Percentiles rank a stretch among this genome's conserved stretches.
phyloP scores from a whole-genome alignment of 2,797 vertebrate genomes.

The Hydrophis major region DNA sequence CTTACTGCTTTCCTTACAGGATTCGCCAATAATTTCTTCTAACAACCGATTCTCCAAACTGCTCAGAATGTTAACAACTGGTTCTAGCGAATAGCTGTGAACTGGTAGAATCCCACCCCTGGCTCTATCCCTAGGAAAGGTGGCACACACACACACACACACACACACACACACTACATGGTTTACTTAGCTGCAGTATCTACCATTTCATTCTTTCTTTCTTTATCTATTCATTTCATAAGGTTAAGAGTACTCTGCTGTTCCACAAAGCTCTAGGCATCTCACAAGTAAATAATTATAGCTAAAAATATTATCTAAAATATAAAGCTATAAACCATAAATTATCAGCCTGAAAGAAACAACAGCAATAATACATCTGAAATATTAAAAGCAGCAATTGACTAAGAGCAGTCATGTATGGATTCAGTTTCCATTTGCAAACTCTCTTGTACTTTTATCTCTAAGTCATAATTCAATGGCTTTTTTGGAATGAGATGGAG shows the following conservation, averaged over 20 bases:
- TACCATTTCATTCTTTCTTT: not conserved
- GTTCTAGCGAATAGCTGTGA: too few relatives aligned
- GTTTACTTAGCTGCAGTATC: constrained; percentile 13
- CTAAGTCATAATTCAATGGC: not conserved
- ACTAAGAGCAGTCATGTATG: not conserved
- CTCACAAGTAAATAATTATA: not conserved
- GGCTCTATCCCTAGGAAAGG: constrained; percentile 28
- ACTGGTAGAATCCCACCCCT: too few relatives aligned
- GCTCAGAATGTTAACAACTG: too few relatives aligned
- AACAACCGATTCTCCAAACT: too few relatives aligned
- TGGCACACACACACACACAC: constrained; percentile 5
- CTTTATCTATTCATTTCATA: not conserved
- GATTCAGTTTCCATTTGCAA: not conserved
- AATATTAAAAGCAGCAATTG: not conserved
- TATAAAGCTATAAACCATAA: not conserved
- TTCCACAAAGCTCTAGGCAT: not conserved
- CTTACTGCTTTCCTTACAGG: too few relatives aligned
- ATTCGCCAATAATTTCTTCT: too few relatives aligned
- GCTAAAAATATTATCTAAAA: not conserved
- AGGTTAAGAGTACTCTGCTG: not conserved
- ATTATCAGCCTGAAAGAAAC: not conserved
- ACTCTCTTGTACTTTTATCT: not conserved
- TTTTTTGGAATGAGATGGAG: not conserved
- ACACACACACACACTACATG: not conserved
- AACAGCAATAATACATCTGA: not conserved